Conservation (phyloP, 1,140 invertebrate genomes). For the Anastrepha ludens region DNA sequence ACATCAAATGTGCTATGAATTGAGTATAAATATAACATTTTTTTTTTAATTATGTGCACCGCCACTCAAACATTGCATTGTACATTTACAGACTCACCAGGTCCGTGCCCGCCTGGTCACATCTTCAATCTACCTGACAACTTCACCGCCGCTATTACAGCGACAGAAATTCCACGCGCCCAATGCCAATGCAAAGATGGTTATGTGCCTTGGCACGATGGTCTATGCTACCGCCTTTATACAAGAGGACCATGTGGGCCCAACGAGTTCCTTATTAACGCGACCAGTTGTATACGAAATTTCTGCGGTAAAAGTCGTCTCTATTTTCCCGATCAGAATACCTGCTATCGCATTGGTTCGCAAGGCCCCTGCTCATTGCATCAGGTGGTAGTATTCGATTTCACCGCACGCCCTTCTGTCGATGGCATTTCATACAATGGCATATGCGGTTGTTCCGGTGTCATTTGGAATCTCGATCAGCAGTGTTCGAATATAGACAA, state of each 20-base stretch:
- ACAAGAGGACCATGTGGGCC: slow-evolving; percentile 83
- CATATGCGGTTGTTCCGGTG: slow-evolving; percentile 81
- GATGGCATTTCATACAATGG: slow-evolving; percentile 89
- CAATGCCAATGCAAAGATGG: slow-evolving; percentile 82
- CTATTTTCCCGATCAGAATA: slow-evolving; percentile 82
- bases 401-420: slow-evolving; percentile 82
- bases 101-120: slow-evolving; percentile 83
- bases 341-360: slow-evolving; percentile 84
- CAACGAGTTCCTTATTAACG: slow-evolving; percentile 81
- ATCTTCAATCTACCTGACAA: slow-evolving; percentile 77
- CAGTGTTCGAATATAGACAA: slow-evolving; percentile 61
- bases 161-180: slow-evolving; percentile 66
- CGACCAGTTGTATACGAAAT: slow-evolving; percentile 78
- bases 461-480: slow-evolving; percentile 71
- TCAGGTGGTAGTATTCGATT: slow-evolving; percentile 85
- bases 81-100: slow-evolving; percentile 77
- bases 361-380: slow-evolving; percentile 82
- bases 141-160: slow-evolving; percentile 51
- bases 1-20: slow-evolving; percentile 82
- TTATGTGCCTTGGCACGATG: slow-evolving; percentile 81
- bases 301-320: slow-evolving; percentile 83
- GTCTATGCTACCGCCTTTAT: slow-evolving; percentile 83
- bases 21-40: slow-evolving; percentile 76
- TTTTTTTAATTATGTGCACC: not conserved
- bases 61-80: not conserved